Base-by-base conservation (phyloP, 2,888 invertebrate genomes). In the Escarpia spicata region DNA sequence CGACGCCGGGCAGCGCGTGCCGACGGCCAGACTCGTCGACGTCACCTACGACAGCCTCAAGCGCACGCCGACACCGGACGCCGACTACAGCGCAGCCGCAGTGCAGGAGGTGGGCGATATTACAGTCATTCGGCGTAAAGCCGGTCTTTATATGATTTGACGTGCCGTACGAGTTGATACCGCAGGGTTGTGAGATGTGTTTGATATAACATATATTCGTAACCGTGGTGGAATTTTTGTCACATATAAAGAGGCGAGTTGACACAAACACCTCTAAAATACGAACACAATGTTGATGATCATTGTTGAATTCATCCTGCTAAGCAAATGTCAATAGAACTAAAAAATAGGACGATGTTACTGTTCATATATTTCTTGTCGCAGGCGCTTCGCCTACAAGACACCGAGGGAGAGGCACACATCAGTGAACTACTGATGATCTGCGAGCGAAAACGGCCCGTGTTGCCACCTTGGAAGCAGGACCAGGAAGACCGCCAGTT, bases 401-500 rank as follows among this genome's bases (percentile, higher is more conserved):
- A 94, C 90, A 95, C 95, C 91, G 95, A 95, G 92, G 96, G 96
- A 26, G 94, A 95, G 43, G 95, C 96, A 37, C 95, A 95, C 75
- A 96, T 96, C 92, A 94, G 94, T 12, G 96, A 96, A 91, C 95
- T 96, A 92, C 93, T 96, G 92, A 94, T 94, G 31, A 94, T 96
- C n/a, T 96, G 96, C 93, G 94, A 94, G 92, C 95, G 95, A 93
- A 94, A 95, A 43, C 94, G 94, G 60, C 94, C 94, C 91, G 92
- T 94, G 45, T 95, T 95, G 93, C 95, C 96, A 90, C 95, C 95
- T 0, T 95, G 95, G 31, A 94, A 95, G 0, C 94, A 94, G 52
- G 95, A 95, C 26, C 95, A 95, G 92, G 94, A 94, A 43, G 96
- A 96, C 93, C 94, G 95, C 58, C 94, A 96, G 97, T 99, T 98